phyloP scores from a whole-genome alignment of 37 sponge, comb jelly and placozoan genomes.

The Dysidea cf. avara region DNA sequence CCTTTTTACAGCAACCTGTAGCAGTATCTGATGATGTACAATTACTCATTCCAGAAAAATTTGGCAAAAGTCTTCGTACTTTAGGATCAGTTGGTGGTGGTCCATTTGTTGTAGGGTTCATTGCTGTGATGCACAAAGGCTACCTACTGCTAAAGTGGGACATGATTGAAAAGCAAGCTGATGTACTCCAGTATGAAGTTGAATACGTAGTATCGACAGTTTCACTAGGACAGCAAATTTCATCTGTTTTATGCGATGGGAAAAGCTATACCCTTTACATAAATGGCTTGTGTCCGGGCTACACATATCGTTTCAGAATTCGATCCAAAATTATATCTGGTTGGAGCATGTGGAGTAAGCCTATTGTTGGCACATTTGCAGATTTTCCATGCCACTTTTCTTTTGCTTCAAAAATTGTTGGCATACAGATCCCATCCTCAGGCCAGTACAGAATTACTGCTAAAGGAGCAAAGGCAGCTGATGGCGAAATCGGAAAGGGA shows the following conservation, averaged over 20 bases:
- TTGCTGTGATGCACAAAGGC: conserved; percentile 26
- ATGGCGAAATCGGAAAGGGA: conserved; percentile 43
- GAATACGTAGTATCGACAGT: conserved; percentile 56
- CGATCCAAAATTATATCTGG: conserved; percentile 63
- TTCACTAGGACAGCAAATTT: too few relatives aligned
- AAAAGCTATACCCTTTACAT: conserved; percentile 29
- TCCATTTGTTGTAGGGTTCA: conserved; percentile 6
- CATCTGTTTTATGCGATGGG: conserved; percentile 10
- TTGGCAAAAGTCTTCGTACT: conserved; percentile 8
- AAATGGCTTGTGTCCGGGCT: conserved; percentile 48
- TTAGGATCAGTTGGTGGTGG: conserved; percentile 78
- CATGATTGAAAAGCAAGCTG: conserved; percentile 2
- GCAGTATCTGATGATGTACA: conserved; percentile 50
- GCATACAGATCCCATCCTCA: conserved; percentile 40
- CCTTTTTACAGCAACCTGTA: conserved; percentile 18
- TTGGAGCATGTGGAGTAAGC: conserved; percentile 75
- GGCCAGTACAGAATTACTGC: conserved; percentile 59
- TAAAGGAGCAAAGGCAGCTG: conserved; percentile 62
- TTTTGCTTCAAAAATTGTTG: conserved; percentile 40
- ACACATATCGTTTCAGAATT: conserved; percentile 53
- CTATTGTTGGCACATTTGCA: conserved; percentile 24
- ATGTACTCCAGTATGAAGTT: conserved; percentile 32
- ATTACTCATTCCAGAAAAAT: conserved; percentile 21
- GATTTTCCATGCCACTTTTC: conserved; percentile 46
- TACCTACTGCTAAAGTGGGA: conserved; percentile 52